These are phyloP conservation scores for Strigamia crassipes DNA, from an alignment of 2,888 invertebrate species.

Conservation along the genomic window DNA sequence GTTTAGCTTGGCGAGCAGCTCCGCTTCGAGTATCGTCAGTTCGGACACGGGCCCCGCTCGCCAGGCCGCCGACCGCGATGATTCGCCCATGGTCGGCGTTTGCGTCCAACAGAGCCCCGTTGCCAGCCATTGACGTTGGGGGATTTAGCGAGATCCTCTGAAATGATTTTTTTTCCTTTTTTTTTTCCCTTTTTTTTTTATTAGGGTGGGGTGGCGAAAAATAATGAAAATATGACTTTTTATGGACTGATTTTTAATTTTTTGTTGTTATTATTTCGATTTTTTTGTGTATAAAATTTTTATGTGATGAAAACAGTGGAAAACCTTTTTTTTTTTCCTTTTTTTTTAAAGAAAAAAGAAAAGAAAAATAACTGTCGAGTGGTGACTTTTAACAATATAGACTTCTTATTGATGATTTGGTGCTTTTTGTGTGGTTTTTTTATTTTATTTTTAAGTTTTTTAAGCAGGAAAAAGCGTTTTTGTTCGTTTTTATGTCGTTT, in stretches of 20 bases:
- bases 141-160: background rate
- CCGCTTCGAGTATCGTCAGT: slow-evolving; percentile 49
- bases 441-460: background rate
- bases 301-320: background rate
- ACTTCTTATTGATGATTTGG: background rate
- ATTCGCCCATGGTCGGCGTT: slow-evolving; percentile 84
- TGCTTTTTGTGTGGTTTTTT: background rate
- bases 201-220: background rate
- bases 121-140: slow-evolving; percentile 73
- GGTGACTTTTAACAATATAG: background rate
- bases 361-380: background rate
- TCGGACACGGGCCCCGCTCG: slow-evolving; percentile 41
- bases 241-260: background rate
- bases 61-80: slow-evolving; percentile 65
- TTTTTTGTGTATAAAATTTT: slow-evolving; percentile 26
- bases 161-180: background rate
- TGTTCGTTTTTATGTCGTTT: background rate
- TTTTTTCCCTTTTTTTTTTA: background rate
- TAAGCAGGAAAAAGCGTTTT: background rate
- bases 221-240: background rate
- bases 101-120: slow-evolving; percentile 92
- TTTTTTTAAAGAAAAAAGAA: background rate
- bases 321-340: too few species aligned
- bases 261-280: background rate
- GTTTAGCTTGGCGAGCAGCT: slow-evolving; percentile 53